Base-by-base conservation (phyloP, 64 coral and sea anemone species). In the Dendronephthya gigantea region DNA sequence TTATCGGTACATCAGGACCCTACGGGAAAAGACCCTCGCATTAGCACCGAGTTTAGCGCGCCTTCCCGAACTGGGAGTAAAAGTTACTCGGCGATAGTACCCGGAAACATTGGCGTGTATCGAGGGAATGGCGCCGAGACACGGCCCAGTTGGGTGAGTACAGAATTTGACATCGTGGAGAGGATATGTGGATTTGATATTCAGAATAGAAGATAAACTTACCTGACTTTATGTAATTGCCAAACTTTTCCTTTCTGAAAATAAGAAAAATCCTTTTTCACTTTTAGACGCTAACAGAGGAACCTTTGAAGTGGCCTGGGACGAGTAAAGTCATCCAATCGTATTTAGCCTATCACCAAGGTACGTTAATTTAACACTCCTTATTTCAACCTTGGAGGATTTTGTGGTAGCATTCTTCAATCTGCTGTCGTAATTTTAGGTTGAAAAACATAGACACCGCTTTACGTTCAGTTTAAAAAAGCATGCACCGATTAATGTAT, bases 311-410 rank as follows among this genome's bases (percentile, higher is more conserved):
- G 8, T 79, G 72, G 72, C 72, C 32, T 79, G 72, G 72, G 9
- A 79, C 72, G 15, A 79, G 32, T 33, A 79, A 34, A 79, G 72
- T 79, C 15, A 39, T 79, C 29, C 25, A 39, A 14, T 79, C 72
- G 32, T 79, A 79, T 79, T 79, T 79, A 33, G 72, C 30, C 19
- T 79, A 79, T 29, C 72, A 79, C 22, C 30, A 79, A 79, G 72
- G 72, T 79, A 19, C 30, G 72, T 79, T 74, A 35, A 9, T 13
- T 12, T 34, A 34, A 35, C 2, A 4, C 14, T 66, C 14, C 58
- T 3, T 30, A 66, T 66, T 66, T 30, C 58, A 22, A 66, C 6
- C 58, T 3, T 66, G 29, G 6, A 15, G 29, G 58, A 2, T 17
- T 5, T 66, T n/a, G 19, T 45, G 41, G 58, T 66, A 7, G 58